Percentiles rank a stretch among this genome's conserved stretches.
Evolutionary conservation across 2,797 vertebrate species (phyloP).

Genomic region (Valencia hispanica): DNA sequence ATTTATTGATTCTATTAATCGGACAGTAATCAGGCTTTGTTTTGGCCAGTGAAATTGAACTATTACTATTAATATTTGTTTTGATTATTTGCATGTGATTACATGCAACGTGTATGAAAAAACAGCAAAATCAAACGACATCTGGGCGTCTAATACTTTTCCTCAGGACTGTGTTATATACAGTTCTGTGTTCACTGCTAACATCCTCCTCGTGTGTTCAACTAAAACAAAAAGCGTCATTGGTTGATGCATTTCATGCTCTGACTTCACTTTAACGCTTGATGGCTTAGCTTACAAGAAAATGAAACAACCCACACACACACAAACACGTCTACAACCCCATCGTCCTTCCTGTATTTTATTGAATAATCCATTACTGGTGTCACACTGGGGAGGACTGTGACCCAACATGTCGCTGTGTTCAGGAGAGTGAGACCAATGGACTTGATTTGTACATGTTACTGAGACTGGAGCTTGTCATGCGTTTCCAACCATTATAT

Average conservation of each 20-base stretch:
- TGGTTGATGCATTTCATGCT: constrained; percentile 33
- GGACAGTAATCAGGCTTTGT: not conserved
- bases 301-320: constrained; percentile 16
- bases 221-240: constrained; percentile 34
- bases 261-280: constrained; percentile 33
- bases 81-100: not conserved
- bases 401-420: constrained; percentile 6
- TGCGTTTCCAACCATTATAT: constrained; percentile 26
- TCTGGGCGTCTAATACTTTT: not conserved
- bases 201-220: constrained; percentile 48
- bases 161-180: not conserved
- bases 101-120: not conserved
- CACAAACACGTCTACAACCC: constrained; percentile 3
- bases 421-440: constrained; percentile 9
- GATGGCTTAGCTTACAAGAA: constrained; percentile 29
- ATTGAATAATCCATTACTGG: constrained; percentile 16
- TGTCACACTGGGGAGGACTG: not conserved
- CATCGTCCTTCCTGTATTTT: constrained; percentile 14
- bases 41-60: not conserved
- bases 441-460: constrained; percentile 4
- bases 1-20: too few relatives aligned
- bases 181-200: constrained; percentile 39
- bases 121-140: not conserved
- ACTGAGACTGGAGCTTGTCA: constrained; percentile 7
- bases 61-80: not conserved